Percentiles rank a stretch among this genome's conserved stretches.
phyloP scores from a whole-genome alignment of 2,888 invertebrate species.

The Rotaria sp. region DNA sequence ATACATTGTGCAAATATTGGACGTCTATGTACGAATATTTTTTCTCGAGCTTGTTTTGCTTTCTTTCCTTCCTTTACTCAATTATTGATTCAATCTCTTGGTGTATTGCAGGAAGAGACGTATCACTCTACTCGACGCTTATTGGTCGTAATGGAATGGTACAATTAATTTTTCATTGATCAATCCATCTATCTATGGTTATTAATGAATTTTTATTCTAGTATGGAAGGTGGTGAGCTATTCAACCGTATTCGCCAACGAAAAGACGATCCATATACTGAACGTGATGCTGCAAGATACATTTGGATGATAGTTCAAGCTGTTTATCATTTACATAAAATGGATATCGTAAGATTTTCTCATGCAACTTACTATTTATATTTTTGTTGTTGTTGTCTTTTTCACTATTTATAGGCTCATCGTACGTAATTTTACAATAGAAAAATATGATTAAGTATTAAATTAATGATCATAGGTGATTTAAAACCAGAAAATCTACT shows the following conservation, averaged over 20 bases:
- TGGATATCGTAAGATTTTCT: slow-evolving; percentile 68
- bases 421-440: not conserved
- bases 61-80: not conserved
- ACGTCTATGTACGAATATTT: slow-evolving; percentile 69
- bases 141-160: slow-evolving; percentile 94
- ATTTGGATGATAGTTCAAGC: slow-evolving; percentile 93
- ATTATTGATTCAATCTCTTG: no score
- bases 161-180: no score
- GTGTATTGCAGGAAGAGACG: slow-evolving; percentile 61
- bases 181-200: no score
- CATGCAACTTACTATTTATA: no score
- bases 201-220: slow-evolving; percentile 48
- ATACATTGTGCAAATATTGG: slow-evolving; percentile 82
- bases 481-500: slow-evolving; percentile 88
- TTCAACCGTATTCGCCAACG: slow-evolving; percentile 33
- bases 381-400: not conserved
- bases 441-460: not conserved
- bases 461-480: slow-evolving; percentile 58
- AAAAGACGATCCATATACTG: slow-evolving; percentile 32
- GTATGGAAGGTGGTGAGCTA: slow-evolving; percentile 39
- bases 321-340: slow-evolving; percentile 81
- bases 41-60: not conserved
- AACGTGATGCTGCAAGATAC: slow-evolving; percentile 77
- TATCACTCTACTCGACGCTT: slow-evolving; percentile 73
- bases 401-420: not conserved